Evolutionary conservation across 2,797 vertebrate species (phyloP).

Genomic region (Notolabrus celidotus): DNA sequence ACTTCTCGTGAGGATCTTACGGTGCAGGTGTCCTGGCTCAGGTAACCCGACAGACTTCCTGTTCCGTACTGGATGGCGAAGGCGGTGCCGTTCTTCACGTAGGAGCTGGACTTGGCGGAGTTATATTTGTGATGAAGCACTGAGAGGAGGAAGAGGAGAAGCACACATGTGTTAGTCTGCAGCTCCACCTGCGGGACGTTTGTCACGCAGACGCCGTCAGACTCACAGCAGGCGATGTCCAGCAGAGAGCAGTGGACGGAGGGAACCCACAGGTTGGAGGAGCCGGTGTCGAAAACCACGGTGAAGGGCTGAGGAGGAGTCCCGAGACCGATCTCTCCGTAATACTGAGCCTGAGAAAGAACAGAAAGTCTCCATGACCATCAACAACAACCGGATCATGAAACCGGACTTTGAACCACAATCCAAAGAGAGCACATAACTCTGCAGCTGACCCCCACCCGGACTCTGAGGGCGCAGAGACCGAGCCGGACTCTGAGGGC

Average conservation of each 20-base stretch:
- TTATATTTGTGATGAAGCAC: slow-evolving; percentile 95
- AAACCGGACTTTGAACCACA: too few relatives aligned
- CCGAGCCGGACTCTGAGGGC: not conserved
- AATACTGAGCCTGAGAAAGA: slow-evolving; percentile 90
- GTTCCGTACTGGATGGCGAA: slow-evolving; percentile 95
- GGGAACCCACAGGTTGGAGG: slow-evolving; percentile 98
- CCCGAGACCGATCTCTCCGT: slow-evolving; percentile 88
- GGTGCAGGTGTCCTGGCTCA: slow-evolving; percentile 90
- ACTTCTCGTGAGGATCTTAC: slow-evolving; percentile 63
- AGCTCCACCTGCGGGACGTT: too few relatives aligned
- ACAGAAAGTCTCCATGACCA: not conserved
- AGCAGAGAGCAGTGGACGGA: slow-evolving; percentile 89
- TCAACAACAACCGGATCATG: not conserved
- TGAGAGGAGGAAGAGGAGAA: slow-evolving; percentile 49
- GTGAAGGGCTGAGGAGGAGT: slow-evolving; percentile 92
- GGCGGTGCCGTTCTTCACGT: slow-evolving; percentile 90
- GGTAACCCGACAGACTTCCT: slow-evolving; percentile 94
- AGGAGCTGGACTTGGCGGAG: slow-evolving; percentile 89
- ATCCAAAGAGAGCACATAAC: too few relatives aligned
- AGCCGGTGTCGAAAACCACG: slow-evolving; percentile 97
- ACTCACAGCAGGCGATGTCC: slow-evolving; percentile 95
- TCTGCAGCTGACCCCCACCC: too few relatives aligned
- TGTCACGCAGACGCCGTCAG: too few relatives aligned
- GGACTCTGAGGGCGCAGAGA: not conserved
- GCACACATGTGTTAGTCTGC: too few relatives aligned